phyloP scores from a whole-genome alignment of 2,797 vertebrate species.

The Schizopygopsis malacanthus region DNA sequence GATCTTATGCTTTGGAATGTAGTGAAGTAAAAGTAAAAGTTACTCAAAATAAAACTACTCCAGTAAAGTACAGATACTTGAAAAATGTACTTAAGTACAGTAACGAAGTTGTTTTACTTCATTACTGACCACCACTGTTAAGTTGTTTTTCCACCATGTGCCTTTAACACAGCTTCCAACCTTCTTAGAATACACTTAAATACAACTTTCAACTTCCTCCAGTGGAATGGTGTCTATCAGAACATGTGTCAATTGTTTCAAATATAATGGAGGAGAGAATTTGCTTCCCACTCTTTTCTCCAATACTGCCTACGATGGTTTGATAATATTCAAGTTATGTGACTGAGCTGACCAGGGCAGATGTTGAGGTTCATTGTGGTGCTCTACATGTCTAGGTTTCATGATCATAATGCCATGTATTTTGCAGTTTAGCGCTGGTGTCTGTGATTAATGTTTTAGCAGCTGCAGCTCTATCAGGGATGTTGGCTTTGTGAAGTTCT shows the following conservation, averaged over 20 bases:
- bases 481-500: too few species aligned
- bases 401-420: background rate
- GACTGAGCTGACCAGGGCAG: background rate
- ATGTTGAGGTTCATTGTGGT: background rate
- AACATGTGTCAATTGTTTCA: background rate
- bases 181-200: background rate
- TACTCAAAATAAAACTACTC: too few species aligned
- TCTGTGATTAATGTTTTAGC: background rate
- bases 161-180: background rate
- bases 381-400: background rate
- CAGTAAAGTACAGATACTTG: too few species aligned
- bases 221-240: background rate
- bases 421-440: background rate
- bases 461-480: too few species aligned
- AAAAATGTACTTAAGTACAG: too few species aligned
- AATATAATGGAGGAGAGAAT: background rate
- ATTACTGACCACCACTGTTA: too few species aligned
- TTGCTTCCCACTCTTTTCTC: background rate
- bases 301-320: background rate
- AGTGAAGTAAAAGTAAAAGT: too few species aligned
- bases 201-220: background rate
- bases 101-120: too few species aligned
- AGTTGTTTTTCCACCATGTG: background rate
- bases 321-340: background rate
- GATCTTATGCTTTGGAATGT: too few species aligned